Evolutionary conservation across 2,797 vertebrate species (phyloP), one percentile per base, ranked within the genome.

Genomic region (Ataeniobius toweri): DNA sequence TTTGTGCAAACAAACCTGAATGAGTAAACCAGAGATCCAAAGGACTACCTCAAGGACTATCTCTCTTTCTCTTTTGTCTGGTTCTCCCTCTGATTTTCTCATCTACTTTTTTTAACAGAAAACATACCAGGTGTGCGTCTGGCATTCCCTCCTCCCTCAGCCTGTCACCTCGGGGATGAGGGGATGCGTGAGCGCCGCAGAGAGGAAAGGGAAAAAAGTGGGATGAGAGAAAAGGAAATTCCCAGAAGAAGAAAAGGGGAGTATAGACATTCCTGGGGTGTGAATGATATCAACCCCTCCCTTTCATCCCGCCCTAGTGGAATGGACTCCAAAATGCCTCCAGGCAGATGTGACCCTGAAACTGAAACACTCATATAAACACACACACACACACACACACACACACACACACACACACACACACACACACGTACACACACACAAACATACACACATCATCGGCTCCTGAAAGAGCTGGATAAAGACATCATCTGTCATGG

Each of bases 251-350:
- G 63, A 89, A 48, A 48, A 59, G 88, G 74, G 79, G 79, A 93
- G 88, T 81, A 78, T 90, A 94, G 92, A 93, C 94, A 96, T 96
- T 95, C 95, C 94, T 91, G 83, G 90, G 88, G 85, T 94, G 91
- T 94, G 95, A 95, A 90, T 91, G 77, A 91, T 78, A 82, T 84
- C 90, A 88, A 80, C 78, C 81, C 83, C 83, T 90, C 86, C 89
- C 81, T 87, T 93, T 84, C 67, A 88, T 89, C 88, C 89, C 78
- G 77, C 85, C 91, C 88, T 78, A 69, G 74, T 89, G 87, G 83
- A 94, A 93, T 88, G 85, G 46, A 74, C 88, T 90, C 92, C 90
- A 92, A 93, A 93, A 86, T 26, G 92, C 95, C 89, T 10, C 68
- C 78, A 85, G 94, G 91, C 71, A 89, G 82, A 84, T 91, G 89